phyloP scores from a whole-genome alignment of 1,140 invertebrate genomes.

The Arion vulgaris region DNA sequence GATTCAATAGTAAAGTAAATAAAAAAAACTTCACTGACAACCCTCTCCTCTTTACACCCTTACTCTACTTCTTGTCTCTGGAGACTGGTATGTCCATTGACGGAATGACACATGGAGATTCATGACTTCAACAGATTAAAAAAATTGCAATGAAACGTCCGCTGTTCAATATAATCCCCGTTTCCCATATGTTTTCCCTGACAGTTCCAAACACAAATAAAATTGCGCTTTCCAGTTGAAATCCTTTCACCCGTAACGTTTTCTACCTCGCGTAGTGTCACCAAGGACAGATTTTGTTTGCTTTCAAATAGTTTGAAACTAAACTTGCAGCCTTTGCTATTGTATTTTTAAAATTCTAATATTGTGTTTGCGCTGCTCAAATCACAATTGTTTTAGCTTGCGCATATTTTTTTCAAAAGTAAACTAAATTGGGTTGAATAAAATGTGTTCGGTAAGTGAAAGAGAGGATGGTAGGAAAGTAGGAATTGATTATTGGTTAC shows the following conservation, averaged over 20 bases:
- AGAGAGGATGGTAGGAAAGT: too few relatives aligned
- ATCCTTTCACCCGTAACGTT: not conserved
- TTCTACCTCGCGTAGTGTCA: not conserved
- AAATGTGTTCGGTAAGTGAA: too few relatives aligned
- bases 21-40: not conserved
- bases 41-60: not conserved
- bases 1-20: too few relatives aligned
- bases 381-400: too few relatives aligned
- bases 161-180: not conserved
- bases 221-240: not conserved
- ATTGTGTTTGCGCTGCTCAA: too few relatives aligned
- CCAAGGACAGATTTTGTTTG: not conserved
- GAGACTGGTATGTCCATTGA: not conserved
- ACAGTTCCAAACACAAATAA: not conserved
- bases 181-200: not conserved
- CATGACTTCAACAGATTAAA: not conserved
- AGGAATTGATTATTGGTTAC: too few relatives aligned
- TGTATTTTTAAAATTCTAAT: too few relatives aligned
- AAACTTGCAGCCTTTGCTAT: too few relatives aligned
- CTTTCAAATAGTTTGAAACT: too few relatives aligned
- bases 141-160: not conserved
- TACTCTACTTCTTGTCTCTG: not conserved
- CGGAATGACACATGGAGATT: constrained; percentile 8
- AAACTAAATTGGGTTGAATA: too few relatives aligned
- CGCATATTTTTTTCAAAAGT: too few relatives aligned